A percentile compares a stretch with the other conserved stretches of the same genome.
phyloP scores from a whole-genome alignment of 2,888 invertebrate species.

The Diloba caeruleocephala region DNA sequence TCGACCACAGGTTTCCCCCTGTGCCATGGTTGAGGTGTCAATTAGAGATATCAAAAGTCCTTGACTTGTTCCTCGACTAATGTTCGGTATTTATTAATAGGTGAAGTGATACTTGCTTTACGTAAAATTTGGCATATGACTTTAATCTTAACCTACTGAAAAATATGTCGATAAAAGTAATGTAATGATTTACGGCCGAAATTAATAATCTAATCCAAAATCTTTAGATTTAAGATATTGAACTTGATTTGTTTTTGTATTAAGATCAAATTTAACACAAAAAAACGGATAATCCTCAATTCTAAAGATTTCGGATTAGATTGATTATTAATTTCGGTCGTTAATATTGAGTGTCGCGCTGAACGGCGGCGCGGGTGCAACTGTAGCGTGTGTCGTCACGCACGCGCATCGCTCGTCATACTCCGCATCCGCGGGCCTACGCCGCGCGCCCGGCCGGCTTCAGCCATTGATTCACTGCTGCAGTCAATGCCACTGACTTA shows the following conservation, averaged over 20 bases:
- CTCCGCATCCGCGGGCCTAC: slow-evolving; percentile 42
- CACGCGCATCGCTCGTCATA: slow-evolving; percentile 53
- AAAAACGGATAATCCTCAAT: too few species aligned
- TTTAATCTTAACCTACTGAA: too few species aligned
- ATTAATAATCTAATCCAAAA: too few species aligned
- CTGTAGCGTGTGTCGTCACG: slow-evolving; percentile 51
- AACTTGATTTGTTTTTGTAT: too few species aligned
- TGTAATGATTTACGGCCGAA: too few species aligned
- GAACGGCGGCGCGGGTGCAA: slow-evolving; percentile 25
- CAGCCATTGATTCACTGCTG: slow-evolving; percentile 56
- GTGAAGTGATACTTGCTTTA: not conserved
- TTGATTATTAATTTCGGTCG: too few species aligned
- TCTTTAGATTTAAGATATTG: slow-evolving; percentile 25
- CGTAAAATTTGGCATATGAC: too few species aligned
- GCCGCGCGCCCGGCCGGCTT: slow-evolving; percentile 45
- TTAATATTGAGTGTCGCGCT: slow-evolving; percentile 25
- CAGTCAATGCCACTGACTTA: slow-evolving; percentile 56
- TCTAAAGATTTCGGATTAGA: too few species aligned
- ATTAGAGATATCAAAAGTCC: slow-evolving; percentile 6
- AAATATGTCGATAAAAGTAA: too few species aligned
- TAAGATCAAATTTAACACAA: too few species aligned
- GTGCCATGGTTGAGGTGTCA: slow-evolving; percentile 23
- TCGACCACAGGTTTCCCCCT: slow-evolving; percentile 10
- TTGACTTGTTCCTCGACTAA: not conserved
- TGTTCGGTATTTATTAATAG: not conserved